phyloP scores from a whole-genome alignment of 2,888 invertebrate genomes.

The Sepioteuthis lessoniana region DNA sequence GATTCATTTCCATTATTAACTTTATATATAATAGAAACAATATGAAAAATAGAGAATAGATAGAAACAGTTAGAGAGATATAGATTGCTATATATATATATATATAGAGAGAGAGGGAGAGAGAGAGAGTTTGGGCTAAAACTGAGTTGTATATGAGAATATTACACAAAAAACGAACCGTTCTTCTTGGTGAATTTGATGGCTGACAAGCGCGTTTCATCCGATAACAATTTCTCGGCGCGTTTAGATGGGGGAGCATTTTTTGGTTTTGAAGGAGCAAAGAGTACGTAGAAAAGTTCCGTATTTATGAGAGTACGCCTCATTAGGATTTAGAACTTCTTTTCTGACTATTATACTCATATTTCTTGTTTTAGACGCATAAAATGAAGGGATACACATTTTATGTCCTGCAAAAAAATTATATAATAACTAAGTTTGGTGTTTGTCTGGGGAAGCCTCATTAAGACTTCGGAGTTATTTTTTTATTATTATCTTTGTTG shows the following conservation, averaged over 20 bases:
- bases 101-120: no score
- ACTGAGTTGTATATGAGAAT: not conserved
- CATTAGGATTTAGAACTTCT: not conserved
- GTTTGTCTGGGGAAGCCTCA: not conserved
- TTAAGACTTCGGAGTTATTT: not conserved
- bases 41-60: no score
- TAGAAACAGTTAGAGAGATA: no score
- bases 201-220: not conserved
- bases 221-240: not conserved
- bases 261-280: not conserved
- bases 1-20: no score
- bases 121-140: no score
- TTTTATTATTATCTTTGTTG: constrained; percentile 15
- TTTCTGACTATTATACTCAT: not conserved
- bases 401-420: not conserved
- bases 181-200: not conserved
- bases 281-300: not conserved
- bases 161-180: not conserved
- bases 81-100: no score
- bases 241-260: no score
- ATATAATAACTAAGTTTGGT: not conserved
- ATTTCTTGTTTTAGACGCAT: constrained; percentile 11
- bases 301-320: constrained; percentile 13
- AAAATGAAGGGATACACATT: not conserved
- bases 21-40: no score